phyloP scores from a whole-genome alignment of 2,888 invertebrate genomes.

The Andrena trimmerana region DNA sequence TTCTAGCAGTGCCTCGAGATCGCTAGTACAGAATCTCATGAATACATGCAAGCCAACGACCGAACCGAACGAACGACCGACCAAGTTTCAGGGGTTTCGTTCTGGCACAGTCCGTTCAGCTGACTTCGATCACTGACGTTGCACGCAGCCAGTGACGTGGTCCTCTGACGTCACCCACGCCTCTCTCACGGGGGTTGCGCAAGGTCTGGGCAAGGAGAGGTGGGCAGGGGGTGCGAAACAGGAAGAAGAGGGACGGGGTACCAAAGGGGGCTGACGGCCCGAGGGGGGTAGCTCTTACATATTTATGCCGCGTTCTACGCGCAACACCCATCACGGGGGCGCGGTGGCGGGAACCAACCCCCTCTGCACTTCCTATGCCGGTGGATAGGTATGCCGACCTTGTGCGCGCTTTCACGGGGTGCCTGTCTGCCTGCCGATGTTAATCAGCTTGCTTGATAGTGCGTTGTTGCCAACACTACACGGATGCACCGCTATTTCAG shows the following conservation, averaged over 20 bases:
- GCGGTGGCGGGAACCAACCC: constrained; percentile 65
- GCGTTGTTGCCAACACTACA: constrained; percentile 37
- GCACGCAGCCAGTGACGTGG: constrained; percentile 80
- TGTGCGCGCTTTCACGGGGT: constrained; percentile 66
- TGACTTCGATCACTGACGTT: constrained; percentile 84
- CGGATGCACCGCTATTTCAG: constrained; percentile 26
- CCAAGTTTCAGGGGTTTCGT: constrained; percentile 45
- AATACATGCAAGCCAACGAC: constrained; percentile 80
- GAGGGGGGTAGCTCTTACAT: constrained; percentile 83
- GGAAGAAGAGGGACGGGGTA: constrained; percentile 56
- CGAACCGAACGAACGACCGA: constrained; percentile 8
- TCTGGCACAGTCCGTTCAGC: constrained; percentile 74
- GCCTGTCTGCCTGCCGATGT: constrained; percentile 61
- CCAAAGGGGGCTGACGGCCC: constrained; percentile 74
- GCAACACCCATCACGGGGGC: constrained; percentile 78
- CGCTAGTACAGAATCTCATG: constrained; percentile 70
- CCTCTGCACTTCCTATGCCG: constrained; percentile 59
- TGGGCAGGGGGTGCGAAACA: constrained; percentile 24
- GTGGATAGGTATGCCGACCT: constrained; percentile 71
- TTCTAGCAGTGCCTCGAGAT: constrained; percentile 16
- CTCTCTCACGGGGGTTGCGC: constrained; percentile 76
- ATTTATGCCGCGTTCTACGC: constrained; percentile 84
- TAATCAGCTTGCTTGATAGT: constrained; percentile 65
- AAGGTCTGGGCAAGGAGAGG: constrained; percentile 76
- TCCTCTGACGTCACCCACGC: constrained; percentile 74